These are phyloP conservation scores for Papilio xuthus DNA, from an alignment of 1,140 invertebrate species.

Conservation along the genomic window DNA sequence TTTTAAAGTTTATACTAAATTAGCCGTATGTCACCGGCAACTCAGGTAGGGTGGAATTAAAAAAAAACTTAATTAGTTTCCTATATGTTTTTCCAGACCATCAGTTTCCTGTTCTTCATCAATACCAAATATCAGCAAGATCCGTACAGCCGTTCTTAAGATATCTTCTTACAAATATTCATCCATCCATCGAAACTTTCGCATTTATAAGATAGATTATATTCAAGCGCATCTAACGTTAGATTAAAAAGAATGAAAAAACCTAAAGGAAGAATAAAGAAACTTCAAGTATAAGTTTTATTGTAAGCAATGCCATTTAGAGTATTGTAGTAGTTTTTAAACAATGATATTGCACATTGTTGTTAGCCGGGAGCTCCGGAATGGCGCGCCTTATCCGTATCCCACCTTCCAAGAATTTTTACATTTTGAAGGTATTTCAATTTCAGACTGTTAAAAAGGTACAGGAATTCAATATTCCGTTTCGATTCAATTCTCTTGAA, in stretches of 20 bases:
- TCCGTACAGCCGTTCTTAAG: no score
- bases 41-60: no score
- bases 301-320: background rate
- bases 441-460: conserved; percentile 18
- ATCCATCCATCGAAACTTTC: no score
- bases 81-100: no score
- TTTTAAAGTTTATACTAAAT: no score
- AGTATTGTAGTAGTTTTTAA: conserved; percentile 15
- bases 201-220: background rate
- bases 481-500: conserved; percentile 8
- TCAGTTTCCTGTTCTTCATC: no score
- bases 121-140: no score
- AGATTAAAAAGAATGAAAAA: no score
- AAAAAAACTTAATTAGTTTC: no score
- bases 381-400: conserved; percentile 3
- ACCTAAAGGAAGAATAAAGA: no score
- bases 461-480: conserved; percentile 19
- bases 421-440: conserved; percentile 16
- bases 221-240: background rate
- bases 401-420: background rate
- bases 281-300: conserved; percentile 3
- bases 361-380: conserved; percentile 2
- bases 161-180: no score
- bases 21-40: no score
- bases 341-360: conserved; percentile 24